phyloP scores from a whole-genome alignment of 2,888 invertebrate genomes.

The Coelopa pilipes region DNA sequence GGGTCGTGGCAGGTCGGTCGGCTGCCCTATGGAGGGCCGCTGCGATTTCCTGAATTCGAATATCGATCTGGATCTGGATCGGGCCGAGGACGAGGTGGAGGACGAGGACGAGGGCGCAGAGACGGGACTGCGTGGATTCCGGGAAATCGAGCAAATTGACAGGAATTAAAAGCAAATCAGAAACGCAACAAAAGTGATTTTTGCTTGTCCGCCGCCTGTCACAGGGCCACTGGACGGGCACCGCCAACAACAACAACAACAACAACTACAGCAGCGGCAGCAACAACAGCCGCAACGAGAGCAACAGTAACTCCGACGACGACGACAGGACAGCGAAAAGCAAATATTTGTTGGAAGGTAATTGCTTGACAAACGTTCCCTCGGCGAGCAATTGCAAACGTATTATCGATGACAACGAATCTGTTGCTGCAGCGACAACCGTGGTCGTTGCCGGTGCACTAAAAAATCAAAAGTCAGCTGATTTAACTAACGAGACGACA shows the following conservation, averaged over 20 bases:
- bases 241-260: background rate
- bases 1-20: too few relatives aligned
- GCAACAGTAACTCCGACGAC: background rate
- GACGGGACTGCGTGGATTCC: conserved; percentile 13
- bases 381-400: conserved; percentile 2
- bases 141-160: conserved; percentile 33
- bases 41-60: too few relatives aligned
- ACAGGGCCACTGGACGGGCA: background rate
- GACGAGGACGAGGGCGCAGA: too few relatives aligned
- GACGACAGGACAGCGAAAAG: background rate
- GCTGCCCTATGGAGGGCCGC: too few relatives aligned
- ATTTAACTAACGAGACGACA: conserved; percentile 34
- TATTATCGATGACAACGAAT: conserved; percentile 11
- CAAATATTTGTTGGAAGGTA: conserved; percentile 7
- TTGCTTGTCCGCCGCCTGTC: conserved; percentile 18
- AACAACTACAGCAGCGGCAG: background rate
- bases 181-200: conserved; percentile 38
- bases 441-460: too few relatives aligned
- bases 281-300: background rate
- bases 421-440: background rate
- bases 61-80: too few relatives aligned
- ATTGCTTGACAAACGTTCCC: conserved; percentile 4
- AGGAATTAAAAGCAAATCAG: conserved; percentile 34
- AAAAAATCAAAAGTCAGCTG: conserved; percentile 35
- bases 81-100: too few relatives aligned